A percentile compares a stretch with the other conserved stretches of the same genome.
These are phyloP conservation scores for Perca schrenkii DNA, from an alignment of 2,113 vertebrate genomes.

Conservation along the genomic window DNA sequence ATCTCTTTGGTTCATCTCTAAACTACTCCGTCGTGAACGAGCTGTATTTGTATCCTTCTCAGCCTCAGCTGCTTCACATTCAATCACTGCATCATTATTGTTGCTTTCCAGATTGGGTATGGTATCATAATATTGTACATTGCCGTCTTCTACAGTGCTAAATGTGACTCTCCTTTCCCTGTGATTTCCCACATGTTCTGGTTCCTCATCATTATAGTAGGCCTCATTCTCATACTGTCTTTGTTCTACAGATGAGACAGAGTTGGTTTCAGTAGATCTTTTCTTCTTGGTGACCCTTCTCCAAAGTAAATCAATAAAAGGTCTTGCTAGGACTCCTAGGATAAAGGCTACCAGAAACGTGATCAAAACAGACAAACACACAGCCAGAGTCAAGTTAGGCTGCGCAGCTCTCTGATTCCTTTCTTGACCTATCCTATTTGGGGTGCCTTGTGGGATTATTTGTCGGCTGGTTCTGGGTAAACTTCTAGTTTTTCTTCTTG, in stretches of 20 bases:
- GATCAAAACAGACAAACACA: slow-evolving; percentile 89
- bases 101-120: slow-evolving; percentile 45
- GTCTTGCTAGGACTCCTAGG: slow-evolving; percentile 88
- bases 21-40: slow-evolving; percentile 2
- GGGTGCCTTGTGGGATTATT: slow-evolving; percentile 5
- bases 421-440: not conserved
- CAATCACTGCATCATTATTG: slow-evolving; percentile 34
- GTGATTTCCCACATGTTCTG: not conserved
- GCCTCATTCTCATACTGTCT: slow-evolving; percentile 85
- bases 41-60: not conserved
- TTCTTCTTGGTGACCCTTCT: slow-evolving; percentile 63
- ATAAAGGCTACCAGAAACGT: slow-evolving; percentile 91
- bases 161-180: slow-evolving; percentile 77
- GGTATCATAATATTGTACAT: slow-evolving; percentile 76
- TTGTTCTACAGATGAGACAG: slow-evolving; percentile 36
- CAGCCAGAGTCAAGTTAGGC: slow-evolving; percentile 81
- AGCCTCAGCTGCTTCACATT: slow-evolving; percentile 13
- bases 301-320: slow-evolving; percentile 84
- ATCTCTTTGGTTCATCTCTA: slow-evolving; percentile 17
- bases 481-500: slow-evolving; percentile 64
- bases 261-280: slow-evolving; percentile 10
- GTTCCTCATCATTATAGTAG: slow-evolving; percentile 73
- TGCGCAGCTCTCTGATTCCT: slow-evolving; percentile 8
- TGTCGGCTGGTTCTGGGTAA: slow-evolving; percentile 32
- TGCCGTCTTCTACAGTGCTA: slow-evolving; percentile 37